Evolutionary conservation across 2,113 vertebrate genomes (phyloP), one percentile per base, ranked within the genome.

Genomic region (Pteronura brasiliensis): DNA sequence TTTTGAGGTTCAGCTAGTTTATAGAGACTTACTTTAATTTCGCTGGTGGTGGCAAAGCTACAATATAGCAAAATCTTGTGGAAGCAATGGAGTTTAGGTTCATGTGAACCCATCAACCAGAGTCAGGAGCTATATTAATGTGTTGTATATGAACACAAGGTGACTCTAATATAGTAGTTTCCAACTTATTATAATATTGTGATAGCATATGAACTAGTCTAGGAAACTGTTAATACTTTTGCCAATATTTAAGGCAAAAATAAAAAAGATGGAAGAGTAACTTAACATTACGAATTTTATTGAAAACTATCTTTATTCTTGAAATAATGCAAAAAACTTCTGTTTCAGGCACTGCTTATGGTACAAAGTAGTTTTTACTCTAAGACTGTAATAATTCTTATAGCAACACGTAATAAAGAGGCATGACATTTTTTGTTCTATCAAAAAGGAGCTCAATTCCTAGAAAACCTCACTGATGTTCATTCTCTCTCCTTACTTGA

Each of bases 281-380:
- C 86, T 42, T 85, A 93, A 39, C 12, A 59, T 39, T 84, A 25
- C 61, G 2, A 67, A 61, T 95, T 90, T 90, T 6, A 65, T 77
- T 93, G 4, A 65, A 89, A 88, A 49, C 13, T n/a, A 0, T 31
- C 12, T 94, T 96, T 52, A 83, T 97, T 84, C 20, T 97, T 83
- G 36, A 74, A 87, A 7, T 61, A 82, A 77, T 69, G 27, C 27
- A 42, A 57, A 42, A 91, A 81, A 52, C 6, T 65, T 42, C 67
- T 31, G n/a, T 82, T 95, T 71, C 23, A 83, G 36, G n/a, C 11
- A 1, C 12, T 65, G 14, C 18, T 47, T 72, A 77, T 49, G 13
- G 7, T 71, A 49, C 7, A 81, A 84, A 80, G 3, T 9, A 71
- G 3, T 79, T 39, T 87, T 76, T 49, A 47, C 44, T 47, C 44